These are phyloP conservation scores for Tyria jacobaeae DNA, from an alignment of 2,888 invertebrate species.

Conservation along the genomic window DNA sequence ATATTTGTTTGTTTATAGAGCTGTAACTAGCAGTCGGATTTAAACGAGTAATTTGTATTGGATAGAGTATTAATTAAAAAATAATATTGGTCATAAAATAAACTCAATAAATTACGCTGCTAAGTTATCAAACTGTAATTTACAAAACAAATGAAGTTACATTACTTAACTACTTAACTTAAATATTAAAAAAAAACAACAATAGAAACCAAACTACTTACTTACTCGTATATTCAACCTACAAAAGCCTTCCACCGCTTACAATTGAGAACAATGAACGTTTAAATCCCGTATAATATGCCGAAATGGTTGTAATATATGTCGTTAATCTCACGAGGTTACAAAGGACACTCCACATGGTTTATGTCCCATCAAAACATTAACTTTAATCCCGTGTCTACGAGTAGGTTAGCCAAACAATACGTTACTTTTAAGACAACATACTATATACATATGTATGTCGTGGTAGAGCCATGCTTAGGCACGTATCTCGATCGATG, in stretches of 20 bases:
- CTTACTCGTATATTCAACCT: not conserved
- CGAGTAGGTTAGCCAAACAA: conserved; percentile 9
- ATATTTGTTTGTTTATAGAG: too few relatives aligned
- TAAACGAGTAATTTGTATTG: too few relatives aligned
- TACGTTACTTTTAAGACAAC: not conserved
- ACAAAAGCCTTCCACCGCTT: conserved; percentile 12
- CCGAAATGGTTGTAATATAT: conserved; percentile 26
- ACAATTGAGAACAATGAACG: conserved; percentile 32
- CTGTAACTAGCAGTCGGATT: too few relatives aligned
- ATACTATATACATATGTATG: too few relatives aligned
- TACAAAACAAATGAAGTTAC: not conserved
- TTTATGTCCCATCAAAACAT: conserved; percentile 49
- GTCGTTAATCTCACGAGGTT: conserved; percentile 35
- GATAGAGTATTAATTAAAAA: too few relatives aligned
- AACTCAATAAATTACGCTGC: too few relatives aligned
- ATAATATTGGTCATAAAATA: too few relatives aligned
- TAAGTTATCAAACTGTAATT: not conserved
- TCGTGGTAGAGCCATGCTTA: too few relatives aligned
- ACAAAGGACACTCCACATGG: conserved; percentile 34
- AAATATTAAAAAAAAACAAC: not conserved
- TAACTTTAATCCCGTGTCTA: conserved; percentile 25
- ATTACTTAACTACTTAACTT: not conserved
- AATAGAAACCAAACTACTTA: not conserved
- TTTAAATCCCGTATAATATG: conserved; percentile 29
- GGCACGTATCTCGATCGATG: too few relatives aligned